Base-by-base conservation (phyloP, 2,113 vertebrate genomes). In the Poicephalus meyeri region DNA sequence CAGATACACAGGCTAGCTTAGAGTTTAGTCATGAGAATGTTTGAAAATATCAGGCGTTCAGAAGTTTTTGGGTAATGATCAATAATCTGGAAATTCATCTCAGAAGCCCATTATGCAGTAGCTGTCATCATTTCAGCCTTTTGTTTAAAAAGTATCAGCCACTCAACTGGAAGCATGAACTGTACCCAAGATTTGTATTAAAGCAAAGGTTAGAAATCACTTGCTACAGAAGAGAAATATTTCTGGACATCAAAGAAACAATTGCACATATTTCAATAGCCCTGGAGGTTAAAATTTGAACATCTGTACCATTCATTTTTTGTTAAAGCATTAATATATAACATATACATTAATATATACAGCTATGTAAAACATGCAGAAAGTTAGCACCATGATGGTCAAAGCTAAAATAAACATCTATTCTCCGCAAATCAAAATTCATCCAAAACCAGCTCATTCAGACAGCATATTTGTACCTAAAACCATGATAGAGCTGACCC, bases 141-240 rank as follows among this genome's bases (percentile, higher is more conserved):
- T 94, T 96, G 78, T 93, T 96, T 93, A 86, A 89, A 93, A n/a
- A 81, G 35, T 87, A 95, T 80, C 90, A 90, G 46, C 46, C 65
- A 78, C 65, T 95, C 82, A 81, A 90, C 41, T 78, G 76, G 76
- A 95, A 90, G 82, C 60, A 88, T 42, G 64, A 91, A 90, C 72
- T 95, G 7, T 44, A 68, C 94, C 90, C 89, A 93, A 96, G 80
- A 79, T 58, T 83, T 71, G 23, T 86, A 58, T 83, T 91, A 91
- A 88, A 94, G 9, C 21, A 74, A 46, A 70, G 63, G 63, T 86
- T 92, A 95, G 91, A 90, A 96, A 95, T 95, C 64, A 88, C 76
- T 64, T 88, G 78, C 69, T 52, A 55, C 31, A 39, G 42, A 82
- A 86, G 78, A 83, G n/a, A 86, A 96, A 68, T 80, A 64, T 80